These are phyloP conservation scores for Procambarus clarkii DNA, from an alignment of 1,140 invertebrate genomes.

Conservation along the genomic window DNA sequence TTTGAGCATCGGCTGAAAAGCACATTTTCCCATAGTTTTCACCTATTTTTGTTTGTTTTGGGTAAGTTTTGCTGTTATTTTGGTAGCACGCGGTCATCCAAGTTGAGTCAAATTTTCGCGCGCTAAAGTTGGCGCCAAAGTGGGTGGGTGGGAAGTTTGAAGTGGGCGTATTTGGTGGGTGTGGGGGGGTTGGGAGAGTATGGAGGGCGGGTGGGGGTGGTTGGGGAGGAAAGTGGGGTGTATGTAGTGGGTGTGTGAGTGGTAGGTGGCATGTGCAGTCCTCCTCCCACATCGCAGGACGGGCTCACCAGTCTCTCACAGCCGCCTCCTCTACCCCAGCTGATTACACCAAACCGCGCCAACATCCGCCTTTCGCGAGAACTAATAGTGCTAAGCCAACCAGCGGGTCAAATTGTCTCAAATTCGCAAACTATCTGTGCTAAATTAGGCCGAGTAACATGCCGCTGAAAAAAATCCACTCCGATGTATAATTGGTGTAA, in stretches of 20 bases:
- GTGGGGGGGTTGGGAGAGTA: constrained; percentile 8
- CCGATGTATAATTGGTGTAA: neutral
- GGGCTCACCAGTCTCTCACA: constrained; percentile 65
- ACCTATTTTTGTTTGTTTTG: constrained; percentile 48
- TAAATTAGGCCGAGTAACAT: constrained; percentile 8
- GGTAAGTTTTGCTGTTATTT: constrained; percentile 46
- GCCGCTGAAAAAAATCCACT: neutral
- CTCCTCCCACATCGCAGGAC: constrained; percentile 62
- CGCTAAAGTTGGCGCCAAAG: constrained; percentile 50
- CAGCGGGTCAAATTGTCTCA: neutral
- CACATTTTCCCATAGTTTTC: constrained; percentile 14
- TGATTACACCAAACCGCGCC: constrained; percentile 67
- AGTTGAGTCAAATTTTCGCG: constrained; percentile 58
- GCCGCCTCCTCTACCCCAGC: constrained; percentile 69
- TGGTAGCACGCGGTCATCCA: constrained; percentile 49
- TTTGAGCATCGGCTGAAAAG: neutral
- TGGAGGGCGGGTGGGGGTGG: neutral
- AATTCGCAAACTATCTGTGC: neutral
- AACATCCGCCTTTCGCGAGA: constrained; percentile 22
- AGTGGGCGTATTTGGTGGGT: neutral
- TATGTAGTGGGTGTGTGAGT: constrained; percentile 46
- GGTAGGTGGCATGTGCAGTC: constrained; percentile 50
- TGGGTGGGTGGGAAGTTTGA: neutral
- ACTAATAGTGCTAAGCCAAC: constrained; percentile 40
- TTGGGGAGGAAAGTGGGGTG: constrained; percentile 29